Evolutionary conservation across 92 coral and sea anemone genomes (phyloP).

Genomic region (Montipora capitata): DNA sequence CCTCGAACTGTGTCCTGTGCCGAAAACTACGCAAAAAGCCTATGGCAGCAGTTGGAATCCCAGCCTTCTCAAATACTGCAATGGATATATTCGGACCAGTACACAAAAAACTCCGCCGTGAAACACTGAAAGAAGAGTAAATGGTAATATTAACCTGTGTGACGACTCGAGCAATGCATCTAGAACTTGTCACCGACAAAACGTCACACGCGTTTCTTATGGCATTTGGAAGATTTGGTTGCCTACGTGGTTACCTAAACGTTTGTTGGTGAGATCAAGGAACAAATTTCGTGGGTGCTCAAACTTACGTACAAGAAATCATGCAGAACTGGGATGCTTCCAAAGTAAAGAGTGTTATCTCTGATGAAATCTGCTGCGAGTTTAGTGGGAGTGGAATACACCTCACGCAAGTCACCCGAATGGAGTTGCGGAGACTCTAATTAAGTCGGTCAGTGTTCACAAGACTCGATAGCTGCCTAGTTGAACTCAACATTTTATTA

Average conservation of each 20-base stretch:
- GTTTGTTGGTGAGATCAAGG: too few species aligned
- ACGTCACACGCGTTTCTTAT: not conserved
- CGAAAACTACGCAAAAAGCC: too few species aligned
- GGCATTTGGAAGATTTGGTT: not conserved
- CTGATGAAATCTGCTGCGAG: too few species aligned
- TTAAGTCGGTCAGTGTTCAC: constrained; percentile 70
- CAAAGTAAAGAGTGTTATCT: too few species aligned
- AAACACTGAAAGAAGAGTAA: not conserved
- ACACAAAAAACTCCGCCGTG: not conserved
- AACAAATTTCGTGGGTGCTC: too few species aligned
- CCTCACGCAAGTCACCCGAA: constrained; percentile 42
- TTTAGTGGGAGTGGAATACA: too few species aligned
- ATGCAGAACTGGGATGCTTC: too few species aligned
- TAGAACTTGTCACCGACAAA: constrained; percentile 1
- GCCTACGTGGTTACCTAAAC: too few species aligned
- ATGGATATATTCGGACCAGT: constrained; percentile 2
- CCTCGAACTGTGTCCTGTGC: too few species aligned
- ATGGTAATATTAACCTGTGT: not conserved
- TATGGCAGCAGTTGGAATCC: not conserved
- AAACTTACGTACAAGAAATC: too few species aligned
- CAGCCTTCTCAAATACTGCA: not conserved
- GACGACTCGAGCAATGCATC: not conserved
- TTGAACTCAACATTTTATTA: too few species aligned
- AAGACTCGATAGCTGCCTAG: too few species aligned
- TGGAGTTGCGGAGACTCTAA: constrained; percentile 61